These are phyloP conservation scores for Panulirus ornatus DNA, from an alignment of 1,140 invertebrate species.

Conservation along the genomic window DNA sequence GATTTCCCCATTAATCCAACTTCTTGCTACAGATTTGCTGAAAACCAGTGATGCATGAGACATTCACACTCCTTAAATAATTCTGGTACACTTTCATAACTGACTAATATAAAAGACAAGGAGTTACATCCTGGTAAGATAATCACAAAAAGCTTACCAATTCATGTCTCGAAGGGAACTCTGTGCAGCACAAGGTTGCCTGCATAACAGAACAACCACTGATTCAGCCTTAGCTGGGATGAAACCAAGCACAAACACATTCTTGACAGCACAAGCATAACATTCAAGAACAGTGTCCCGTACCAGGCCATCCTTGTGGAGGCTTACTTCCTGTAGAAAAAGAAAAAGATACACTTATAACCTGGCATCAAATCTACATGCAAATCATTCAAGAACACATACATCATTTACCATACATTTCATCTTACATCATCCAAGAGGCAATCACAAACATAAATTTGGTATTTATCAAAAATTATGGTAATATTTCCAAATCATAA, in stretches of 20 bases:
- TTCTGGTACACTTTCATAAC: neutral
- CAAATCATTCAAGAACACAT: too few relatives aligned
- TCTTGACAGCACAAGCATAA: conserved; percentile 98
- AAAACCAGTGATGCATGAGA: too few relatives aligned
- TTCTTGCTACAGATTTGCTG: too few relatives aligned
- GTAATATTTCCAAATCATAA: too few relatives aligned
- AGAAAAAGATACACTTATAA: neutral
- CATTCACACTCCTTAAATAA: too few relatives aligned
- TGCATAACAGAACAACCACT: conserved; percentile 97
- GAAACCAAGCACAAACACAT: conserved; percentile 98
- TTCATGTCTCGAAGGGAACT: conserved; percentile 98
- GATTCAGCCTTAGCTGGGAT: conserved; percentile 99
- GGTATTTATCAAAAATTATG: too few relatives aligned
- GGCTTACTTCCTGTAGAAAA: conserved; percentile 88
- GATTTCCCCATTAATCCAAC: too few relatives aligned
- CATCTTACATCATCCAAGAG: too few relatives aligned
- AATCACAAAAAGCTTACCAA: conserved; percentile 82
- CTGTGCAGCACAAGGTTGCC: conserved; percentile 98
- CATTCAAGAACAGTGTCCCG: conserved; percentile 99
- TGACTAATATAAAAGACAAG: neutral
- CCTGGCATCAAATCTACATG: too few relatives aligned
- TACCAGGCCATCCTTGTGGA: conserved; percentile 97
- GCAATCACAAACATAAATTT: too few relatives aligned
- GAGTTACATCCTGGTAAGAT: neutral
- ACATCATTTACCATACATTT: too few relatives aligned